Evolutionary conservation across 2,113 vertebrate genomes (phyloP).

Genomic region (Excalfactoria chinensis): DNA sequence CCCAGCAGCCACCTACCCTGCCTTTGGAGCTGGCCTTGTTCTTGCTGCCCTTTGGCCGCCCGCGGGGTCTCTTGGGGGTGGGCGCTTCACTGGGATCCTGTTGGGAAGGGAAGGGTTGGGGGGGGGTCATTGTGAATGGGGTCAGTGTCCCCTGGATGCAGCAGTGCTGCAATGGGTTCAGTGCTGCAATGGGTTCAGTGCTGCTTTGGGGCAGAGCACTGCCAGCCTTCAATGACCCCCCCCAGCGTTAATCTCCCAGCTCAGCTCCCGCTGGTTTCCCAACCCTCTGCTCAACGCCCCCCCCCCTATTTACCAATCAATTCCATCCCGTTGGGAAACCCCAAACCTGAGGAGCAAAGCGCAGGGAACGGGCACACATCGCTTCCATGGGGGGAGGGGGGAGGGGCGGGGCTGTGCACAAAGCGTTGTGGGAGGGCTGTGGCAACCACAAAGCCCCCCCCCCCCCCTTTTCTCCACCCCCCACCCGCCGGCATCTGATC

Average conservation of each 20-base stretch:
- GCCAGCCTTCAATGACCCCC: not conserved
- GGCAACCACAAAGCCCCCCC: not conserved
- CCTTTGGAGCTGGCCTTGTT: slow-evolving; percentile 88
- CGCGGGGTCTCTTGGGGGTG: slow-evolving; percentile 92
- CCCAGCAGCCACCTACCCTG: slow-evolving; percentile 82
- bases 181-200: not conserved
- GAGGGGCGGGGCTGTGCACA: not conserved
- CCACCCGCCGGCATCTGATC: slow-evolving; percentile 38
- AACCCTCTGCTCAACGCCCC: not conserved
- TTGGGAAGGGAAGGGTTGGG: not conserved
- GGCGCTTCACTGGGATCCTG: slow-evolving; percentile 94
- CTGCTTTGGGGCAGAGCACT: not conserved
- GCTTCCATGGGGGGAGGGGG: not conserved
- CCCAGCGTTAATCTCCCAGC: not conserved
- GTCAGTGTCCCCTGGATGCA: not conserved
- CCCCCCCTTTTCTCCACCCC: too few species aligned
- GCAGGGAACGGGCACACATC: rapidly evolving
- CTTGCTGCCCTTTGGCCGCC: slow-evolving; percentile 95
- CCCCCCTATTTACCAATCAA: not conserved
- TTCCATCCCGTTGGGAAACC: not conserved
- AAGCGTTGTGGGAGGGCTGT: not conserved
- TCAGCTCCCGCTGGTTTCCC: rapidly evolving
- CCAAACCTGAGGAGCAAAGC: not conserved
- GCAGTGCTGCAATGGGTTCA: not conserved
- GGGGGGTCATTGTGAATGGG: not conserved